phyloP scores from a whole-genome alignment of 2,113 vertebrate genomes.

The Alces alces region DNA sequence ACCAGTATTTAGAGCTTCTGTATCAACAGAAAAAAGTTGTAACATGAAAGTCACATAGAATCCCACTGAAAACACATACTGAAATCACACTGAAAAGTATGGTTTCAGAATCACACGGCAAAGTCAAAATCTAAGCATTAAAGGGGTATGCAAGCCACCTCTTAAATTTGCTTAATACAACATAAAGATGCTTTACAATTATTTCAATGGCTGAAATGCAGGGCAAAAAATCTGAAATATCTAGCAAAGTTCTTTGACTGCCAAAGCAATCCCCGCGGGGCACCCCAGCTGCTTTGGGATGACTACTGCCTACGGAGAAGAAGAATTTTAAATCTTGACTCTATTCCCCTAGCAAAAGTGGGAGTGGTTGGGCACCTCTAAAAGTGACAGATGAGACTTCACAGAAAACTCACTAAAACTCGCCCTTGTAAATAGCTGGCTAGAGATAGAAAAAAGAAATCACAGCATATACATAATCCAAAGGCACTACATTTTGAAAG shows the following conservation, averaged over 20 bases:
- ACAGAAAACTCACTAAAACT: neutral
- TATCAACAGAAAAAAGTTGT: neutral
- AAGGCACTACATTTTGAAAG: neutral
- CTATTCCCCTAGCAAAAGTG: neutral
- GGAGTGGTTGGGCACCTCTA: neutral
- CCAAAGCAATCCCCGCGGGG: neutral
- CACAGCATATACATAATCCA: neutral
- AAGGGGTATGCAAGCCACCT: neutral
- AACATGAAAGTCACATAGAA: neutral
- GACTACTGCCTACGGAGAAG: neutral
- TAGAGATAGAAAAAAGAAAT: neutral
- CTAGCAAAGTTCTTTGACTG: neutral
- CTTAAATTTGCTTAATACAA: neutral
- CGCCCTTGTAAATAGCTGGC: neutral
- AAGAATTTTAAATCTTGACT: neutral
- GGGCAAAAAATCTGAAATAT: neutral
- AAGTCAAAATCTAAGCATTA: neutral
- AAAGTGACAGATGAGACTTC: neutral
- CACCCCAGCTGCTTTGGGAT: neutral
- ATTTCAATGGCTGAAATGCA: neutral
- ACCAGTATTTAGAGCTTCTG: neutral
- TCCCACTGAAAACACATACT: neutral
- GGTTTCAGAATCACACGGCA: neutral
- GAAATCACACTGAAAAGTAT: neutral
- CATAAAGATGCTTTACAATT: neutral